Conservation (phyloP, 2,888 invertebrate genomes). For the Cantharis rustica region DNA sequence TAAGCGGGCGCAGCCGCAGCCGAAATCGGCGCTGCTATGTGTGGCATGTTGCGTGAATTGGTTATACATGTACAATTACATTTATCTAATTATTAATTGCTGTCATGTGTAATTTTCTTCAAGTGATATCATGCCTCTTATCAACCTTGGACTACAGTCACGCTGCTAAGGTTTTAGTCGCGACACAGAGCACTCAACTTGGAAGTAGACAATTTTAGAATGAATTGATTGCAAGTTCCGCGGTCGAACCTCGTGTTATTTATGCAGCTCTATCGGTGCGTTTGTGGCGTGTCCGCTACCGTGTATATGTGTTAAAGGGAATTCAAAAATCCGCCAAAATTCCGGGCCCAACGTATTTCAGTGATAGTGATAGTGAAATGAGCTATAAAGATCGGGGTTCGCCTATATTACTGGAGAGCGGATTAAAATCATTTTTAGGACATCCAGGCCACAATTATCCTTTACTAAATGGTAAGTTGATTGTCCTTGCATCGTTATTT, state of each 20-base stretch:
- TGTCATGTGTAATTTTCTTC: constrained; percentile 48
- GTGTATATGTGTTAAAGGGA: constrained; percentile 31
- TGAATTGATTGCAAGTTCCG: constrained; percentile 51
- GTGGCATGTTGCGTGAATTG: constrained; percentile 39
- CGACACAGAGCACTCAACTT: constrained; percentile 54
- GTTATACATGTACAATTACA: constrained; percentile 49
- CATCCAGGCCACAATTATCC: constrained; percentile 82
- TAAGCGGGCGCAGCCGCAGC: constrained; percentile 32
- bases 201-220: constrained; percentile 54
- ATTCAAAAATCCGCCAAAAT: constrained; percentile 52
- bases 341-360: constrained; percentile 55
- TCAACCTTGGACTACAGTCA: constrained; percentile 57
- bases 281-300: constrained; percentile 35
- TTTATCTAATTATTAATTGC: constrained; percentile 41
- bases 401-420: constrained; percentile 87
- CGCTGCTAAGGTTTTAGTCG: constrained; percentile 45
- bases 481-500: neutral
- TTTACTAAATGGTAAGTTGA: constrained; percentile 73
- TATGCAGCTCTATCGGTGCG: constrained; percentile 42
- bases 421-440: constrained; percentile 83
- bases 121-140: constrained; percentile 47
- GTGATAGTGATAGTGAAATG: constrained; percentile 70
- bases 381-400: constrained; percentile 86
- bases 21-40: constrained; percentile 31
- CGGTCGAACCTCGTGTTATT: constrained; percentile 43